Evolutionary conservation across 1,140 invertebrate genomes (phyloP), one percentile per base, ranked within the genome.

Genomic region (Cydia amplana): DNA sequence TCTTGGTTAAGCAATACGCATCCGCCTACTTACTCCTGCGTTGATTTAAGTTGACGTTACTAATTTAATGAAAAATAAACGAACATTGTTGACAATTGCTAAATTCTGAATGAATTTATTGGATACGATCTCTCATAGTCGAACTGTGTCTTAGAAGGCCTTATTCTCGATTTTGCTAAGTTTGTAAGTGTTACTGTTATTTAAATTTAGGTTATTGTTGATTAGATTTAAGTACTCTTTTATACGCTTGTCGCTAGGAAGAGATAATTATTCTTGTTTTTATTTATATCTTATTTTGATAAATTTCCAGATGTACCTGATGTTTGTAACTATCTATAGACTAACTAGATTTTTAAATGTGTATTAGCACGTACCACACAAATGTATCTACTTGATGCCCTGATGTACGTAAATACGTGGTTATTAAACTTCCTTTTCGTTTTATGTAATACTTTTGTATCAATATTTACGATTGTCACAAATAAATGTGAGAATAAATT

Each of bases 151-250:
- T 60, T n/a, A 36, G n/a, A 70, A 40, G 32, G 65, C 32, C 65
- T 40, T 51, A 23, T 70, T 43, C 23, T 10, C 36, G 6, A 32
- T 70, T 65, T 70, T 40, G 65, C 65, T 70, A 70, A 70, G 65
- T 70, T 70, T 70, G 64, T 67, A 70, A 70, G 65, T 70, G 65
- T 70, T 70, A 12, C n/a, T n/a, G 16, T 36, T 70, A 70, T 70
- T 70, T 70, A 70, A 70, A 36, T 70, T 7, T 40, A 70, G 65
- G 10, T 70, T 40, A 40, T 67, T 67, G 65, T 40, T 70, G 65
- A 36, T 70, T 32, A 36, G 65, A 40, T 70, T 70, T 36, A 36
- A 7, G 12, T 64, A 23, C 9, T 63, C 23, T 25, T 18, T 14
- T 64, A n/a, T n/a, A 51, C 49, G 7, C n/a, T 51, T 18, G n/a